Conservation (phyloP, 1,140 invertebrate genomes). For the Bombus superbus region DNA sequence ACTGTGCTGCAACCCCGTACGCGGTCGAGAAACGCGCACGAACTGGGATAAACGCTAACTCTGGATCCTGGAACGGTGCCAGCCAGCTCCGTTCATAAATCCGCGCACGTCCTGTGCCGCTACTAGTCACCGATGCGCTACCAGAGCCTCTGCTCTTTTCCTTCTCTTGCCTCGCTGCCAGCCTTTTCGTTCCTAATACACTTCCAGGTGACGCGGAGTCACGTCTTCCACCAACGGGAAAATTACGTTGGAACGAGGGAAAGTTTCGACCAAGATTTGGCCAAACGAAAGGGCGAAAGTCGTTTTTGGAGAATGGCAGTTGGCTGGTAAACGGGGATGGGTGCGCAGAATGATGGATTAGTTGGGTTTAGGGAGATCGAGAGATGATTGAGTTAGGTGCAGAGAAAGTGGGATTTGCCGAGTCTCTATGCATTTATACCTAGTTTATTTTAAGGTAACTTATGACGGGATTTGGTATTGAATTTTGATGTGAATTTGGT, state of each 20-base stretch:
- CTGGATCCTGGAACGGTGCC: slow-evolving; percentile 76
- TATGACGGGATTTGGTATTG: not conserved
- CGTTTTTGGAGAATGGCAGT: not conserved
- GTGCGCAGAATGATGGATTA: not conserved
- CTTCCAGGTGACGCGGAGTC: not conserved
- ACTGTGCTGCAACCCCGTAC: slow-evolving; percentile 44
- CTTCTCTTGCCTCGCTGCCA: not conserved
- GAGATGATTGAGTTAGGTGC: not conserved
- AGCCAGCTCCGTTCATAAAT: slow-evolving; percentile 78
- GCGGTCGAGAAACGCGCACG: slow-evolving; percentile 70
- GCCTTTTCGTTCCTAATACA: not conserved
- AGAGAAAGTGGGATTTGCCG: not conserved
- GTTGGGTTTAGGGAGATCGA: not conserved
- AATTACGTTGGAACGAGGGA: not conserved
- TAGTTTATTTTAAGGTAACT: not conserved
- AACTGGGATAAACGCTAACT: slow-evolving; percentile 77
- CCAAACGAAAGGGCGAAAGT: not conserved
- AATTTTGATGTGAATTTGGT: not conserved
- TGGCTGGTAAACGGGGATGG: no score
- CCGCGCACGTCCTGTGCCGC: slow-evolving; percentile 74
- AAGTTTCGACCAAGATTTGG: not conserved
- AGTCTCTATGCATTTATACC: not conserved
- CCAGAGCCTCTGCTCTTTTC: slow-evolving; percentile 57
- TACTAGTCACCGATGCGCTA: slow-evolving; percentile 69
- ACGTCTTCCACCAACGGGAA: slow-evolving; percentile 19